Evolutionary conservation across 23 tunicate species (phyloP), one percentile per base, ranked within the genome.

Genomic region (Phallusia fumigata): DNA sequence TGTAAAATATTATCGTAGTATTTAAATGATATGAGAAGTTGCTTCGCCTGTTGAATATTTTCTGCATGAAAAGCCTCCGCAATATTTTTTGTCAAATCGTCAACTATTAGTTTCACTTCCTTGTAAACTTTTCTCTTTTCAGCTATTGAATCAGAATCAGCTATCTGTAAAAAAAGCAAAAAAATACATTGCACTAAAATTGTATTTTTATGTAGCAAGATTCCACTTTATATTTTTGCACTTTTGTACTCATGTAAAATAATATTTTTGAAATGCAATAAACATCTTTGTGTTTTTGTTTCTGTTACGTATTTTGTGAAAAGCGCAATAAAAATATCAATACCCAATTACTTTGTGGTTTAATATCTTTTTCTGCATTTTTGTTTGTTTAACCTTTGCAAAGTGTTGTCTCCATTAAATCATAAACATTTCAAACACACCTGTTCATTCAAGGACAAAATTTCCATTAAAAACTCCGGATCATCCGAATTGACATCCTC

Each of bases 381-480:
- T n/a, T n/a, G n/a, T n/a, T n/a, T n/a, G n/a, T n/a, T 40, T 40
- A 40, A 40, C 47, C 10, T 40, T 40, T 40, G 47, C 10, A 40
- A 40, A n/a, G n/a, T n/a, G n/a, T n/a, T n/a, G n/a, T n/a, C n/a
- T n/a, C n/a, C n/a, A n/a, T 21, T 3, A 74, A 74, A 21, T 11
- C 36, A 53, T 36, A 78, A 12, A 32, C 35, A 34, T 13, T 30
- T 78, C 35, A 31, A 47, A 73, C 79, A 79, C 24, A 94, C 98
- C 90, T 86, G 33, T 44, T 94, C 98, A 86, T 94, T 94, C 31
- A 94, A 72, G 53, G 89, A 94, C 90, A 94, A 86, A 30, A 94
- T 79, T 80, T 94, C 98, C 98, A 94, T 89, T 0, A 94, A 74
- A 79, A 94, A 86, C 52, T 83, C 86, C 15, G 98, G 88, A 52